Conservation (phyloP, 2,797 vertebrate genomes). For the Sarcoramphus papa region DNA sequence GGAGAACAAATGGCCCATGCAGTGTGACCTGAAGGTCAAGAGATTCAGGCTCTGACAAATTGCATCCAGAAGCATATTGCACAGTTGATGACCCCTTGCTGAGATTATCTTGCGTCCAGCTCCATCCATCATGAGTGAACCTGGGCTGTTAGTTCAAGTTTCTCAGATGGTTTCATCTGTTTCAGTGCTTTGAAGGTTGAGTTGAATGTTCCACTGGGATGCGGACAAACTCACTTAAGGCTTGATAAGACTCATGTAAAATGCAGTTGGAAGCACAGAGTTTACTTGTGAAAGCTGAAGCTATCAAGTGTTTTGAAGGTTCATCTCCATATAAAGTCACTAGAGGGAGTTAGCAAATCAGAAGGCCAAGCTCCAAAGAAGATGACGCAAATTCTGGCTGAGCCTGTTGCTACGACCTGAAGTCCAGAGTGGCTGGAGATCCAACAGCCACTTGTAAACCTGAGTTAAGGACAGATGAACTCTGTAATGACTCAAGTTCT, state of each 20-base stretch:
- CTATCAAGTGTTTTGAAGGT: neutral
- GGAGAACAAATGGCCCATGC: conserved; percentile 9
- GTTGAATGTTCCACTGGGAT: neutral
- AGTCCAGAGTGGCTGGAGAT: neutral
- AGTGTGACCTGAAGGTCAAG: neutral
- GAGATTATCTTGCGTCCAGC: neutral
- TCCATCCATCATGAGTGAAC: neutral
- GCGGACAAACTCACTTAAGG: neutral
- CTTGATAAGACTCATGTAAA: neutral
- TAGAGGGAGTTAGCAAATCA: neutral
- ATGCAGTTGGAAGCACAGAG: neutral
- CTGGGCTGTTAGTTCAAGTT: neutral
- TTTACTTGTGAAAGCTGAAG: neutral
- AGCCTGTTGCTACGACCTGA: neutral
- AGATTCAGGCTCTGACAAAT: neutral
- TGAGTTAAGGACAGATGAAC: neutral
- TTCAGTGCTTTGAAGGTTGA: neutral
- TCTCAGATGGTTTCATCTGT: neutral
- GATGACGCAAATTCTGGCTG: neutral
- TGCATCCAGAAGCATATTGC: neutral
- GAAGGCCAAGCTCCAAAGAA: neutral
- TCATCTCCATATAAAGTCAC: neutral
- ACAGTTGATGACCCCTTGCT: neutral
- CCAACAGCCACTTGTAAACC: neutral
- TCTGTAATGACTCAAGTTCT: neutral